Evolutionary conservation across 2,113 vertebrate genomes (phyloP), one percentile per base, ranked within the genome.

Genomic region (Cynoglossus semilaevis): DNA sequence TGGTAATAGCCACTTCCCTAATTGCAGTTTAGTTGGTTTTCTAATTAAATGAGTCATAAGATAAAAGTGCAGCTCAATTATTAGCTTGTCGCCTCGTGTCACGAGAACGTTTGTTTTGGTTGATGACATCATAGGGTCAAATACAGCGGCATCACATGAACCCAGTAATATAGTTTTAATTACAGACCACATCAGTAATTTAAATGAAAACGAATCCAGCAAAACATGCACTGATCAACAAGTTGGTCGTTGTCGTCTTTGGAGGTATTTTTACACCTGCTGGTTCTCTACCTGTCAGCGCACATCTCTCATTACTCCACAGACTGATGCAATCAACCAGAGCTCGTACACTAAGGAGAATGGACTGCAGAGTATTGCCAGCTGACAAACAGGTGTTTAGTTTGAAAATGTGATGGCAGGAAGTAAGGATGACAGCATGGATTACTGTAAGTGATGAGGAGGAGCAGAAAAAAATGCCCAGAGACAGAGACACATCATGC

Each of bases 341-440:
- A 42, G 42, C 61, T 47, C 34, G 17, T 14, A 11, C 34, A 50
- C 9, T 34, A 13, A 59, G 58, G 59, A 42, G 62, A 52, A 73
- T 40, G 48, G 44, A 63, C 46, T 38, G 34, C 48, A 64, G 71
- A 43, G 35, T 47, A 54, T 51, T 55, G 46, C 48, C 68, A 67
- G 40, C 10, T 16, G 65, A 50, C 42, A 57, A 5, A 50, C 15
- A 44, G 43, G 52, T 44, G 50, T 16, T 58, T 22, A 17, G 48
- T 58, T 19, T 29, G 14, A 61, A 59, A 66, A 36, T 43, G 50
- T 4, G 17, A 62, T 49, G 42, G 18, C 34, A 34, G 46, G 57
- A 70, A 66, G 57, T 56, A 51, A 65, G 46, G 44, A 50, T 55
- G 58, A 54, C 63, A 63, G 67, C 5, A 59, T 59, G 54, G 67